Base-by-base conservation (phyloP, 2,888 invertebrate species). In the Clanis bilineata region DNA sequence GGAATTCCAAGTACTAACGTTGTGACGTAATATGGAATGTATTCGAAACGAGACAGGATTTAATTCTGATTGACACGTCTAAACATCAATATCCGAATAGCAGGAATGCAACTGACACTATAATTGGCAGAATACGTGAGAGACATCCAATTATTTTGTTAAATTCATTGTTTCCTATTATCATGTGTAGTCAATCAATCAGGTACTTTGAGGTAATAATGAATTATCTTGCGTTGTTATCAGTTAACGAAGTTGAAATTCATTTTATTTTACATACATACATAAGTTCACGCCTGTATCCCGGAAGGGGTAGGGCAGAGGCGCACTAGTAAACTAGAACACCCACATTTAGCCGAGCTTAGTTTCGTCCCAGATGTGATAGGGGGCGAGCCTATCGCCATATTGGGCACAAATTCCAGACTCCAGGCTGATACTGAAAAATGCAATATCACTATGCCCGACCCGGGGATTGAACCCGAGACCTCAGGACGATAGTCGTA, bases 91-190 rank as follows among this genome's bases (percentile, higher is more conserved):
- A 69, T 69, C 66, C 61, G 66, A n/a, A 69, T 56, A 38, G n/a
- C 12, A 18, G 57, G 58, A 63, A 63, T 72, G 72, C 69, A 68
- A 64, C 64, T 69, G 74, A 73, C 72, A 71, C 62, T 56, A 63
- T 71, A 76, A 77, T 76, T 71, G 74, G 69, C 66, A 66, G 66
- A 65, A 70, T 63, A 65, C 62, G 69, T 66, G 69, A 68, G 67
- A 73, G 64, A 68, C 68, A 72, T 72, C 64, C 69, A 70, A 73
- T 76, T 74, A 67, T 61, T 59, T 64, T 58, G 64, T 61, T 44
- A 59, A 64, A 47, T 60, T 61, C 38, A 43, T 57, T 54, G 62
- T 44, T 57, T 59, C 38, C 57, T 57, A 63, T 63, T 63, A 62
- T 60, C 41, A 9, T 41, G 32, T 32, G 18, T 28, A 28, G 32